Percentiles rank a stretch among this genome's conserved stretches.
These are phyloP conservation scores for Rhyacophila evoluta DNA, from an alignment of 2,888 invertebrate genomes.

Conservation along the genomic window DNA sequence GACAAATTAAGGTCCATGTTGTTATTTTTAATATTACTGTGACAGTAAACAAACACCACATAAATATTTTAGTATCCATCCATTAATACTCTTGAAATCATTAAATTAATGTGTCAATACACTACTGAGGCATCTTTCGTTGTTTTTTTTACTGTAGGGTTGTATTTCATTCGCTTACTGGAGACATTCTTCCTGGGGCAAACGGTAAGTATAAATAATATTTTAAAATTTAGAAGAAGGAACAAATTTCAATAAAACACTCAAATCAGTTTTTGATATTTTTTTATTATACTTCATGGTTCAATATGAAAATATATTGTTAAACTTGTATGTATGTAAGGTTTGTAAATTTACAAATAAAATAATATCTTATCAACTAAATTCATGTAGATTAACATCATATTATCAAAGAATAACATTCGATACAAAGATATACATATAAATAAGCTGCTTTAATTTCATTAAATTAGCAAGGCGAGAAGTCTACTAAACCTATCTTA, in stretches of 20 bases:
- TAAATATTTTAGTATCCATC: too few relatives aligned
- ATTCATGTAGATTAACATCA: constrained; percentile 5
- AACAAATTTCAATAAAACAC: not conserved
- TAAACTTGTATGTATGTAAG: constrained; percentile 49
- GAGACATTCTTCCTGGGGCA: too few relatives aligned
- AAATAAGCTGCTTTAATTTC: constrained; percentile 35
- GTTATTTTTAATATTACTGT: too few relatives aligned
- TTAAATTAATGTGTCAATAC: too few relatives aligned
- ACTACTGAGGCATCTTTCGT: too few relatives aligned
- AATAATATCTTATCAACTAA: constrained; percentile 46
- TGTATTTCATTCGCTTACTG: too few relatives aligned
- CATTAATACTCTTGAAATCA: too few relatives aligned
- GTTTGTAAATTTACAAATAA: constrained; percentile 50
- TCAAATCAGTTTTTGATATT: not conserved
- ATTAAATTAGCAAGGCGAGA: constrained; percentile 31
- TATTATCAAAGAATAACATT: constrained; percentile 35
- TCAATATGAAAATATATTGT: constrained; percentile 46
- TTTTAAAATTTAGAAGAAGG: too few relatives aligned
- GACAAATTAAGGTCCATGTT: too few relatives aligned
- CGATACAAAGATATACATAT: constrained; percentile 33
- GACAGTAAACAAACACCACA: too few relatives aligned
- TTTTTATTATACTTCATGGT: constrained; percentile 31
- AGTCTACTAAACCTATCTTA: constrained; percentile 23
- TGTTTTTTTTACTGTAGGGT: too few relatives aligned
- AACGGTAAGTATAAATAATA: too few relatives aligned